Evolutionary conservation across 2,888 invertebrate species (phyloP), one percentile per base, ranked within the genome.

Genomic region (Poecilobothrus nobilitatus): DNA sequence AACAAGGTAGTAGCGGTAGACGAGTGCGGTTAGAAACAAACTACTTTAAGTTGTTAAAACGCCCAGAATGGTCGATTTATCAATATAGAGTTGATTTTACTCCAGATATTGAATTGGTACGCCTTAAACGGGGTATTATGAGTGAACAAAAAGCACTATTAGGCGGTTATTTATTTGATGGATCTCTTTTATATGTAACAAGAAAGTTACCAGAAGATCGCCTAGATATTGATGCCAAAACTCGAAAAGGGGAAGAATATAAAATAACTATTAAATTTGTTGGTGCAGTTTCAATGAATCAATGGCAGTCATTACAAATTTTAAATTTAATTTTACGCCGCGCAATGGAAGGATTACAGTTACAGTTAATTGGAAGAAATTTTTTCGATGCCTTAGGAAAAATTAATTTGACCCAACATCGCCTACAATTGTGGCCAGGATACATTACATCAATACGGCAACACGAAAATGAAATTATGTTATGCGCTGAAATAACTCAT

Each of bases 371-470:
- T 27, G 89, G 90, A 0, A 81, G 92, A 1, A 88, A 92, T 78
- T 91, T 86, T 74, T 93, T 86, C 74, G 92, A 93, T 80, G 85
- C 90, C 0, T 68, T 76, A 0, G 87, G 86, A 0, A 88, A 78
- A 88, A 81, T 89, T 65, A 83, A 85, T 53, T 82, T 91, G 0
- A 84, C 83, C 0, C 87, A 91, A 62, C 85, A 83, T 72, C 84
- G 83, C 37, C 75, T 94, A n/a, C 89, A 92, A 76, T 80, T 94
- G 0, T 92, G 92, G 92, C 93, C 93, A 0, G 94, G 94, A 0
- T 92, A 91, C 73, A 83, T 89, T 20, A 94, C 95, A 0, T 89
- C 92, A 0, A 93, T 95, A 62, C 86, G 92, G 1, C 92, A 94
- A 74, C 91, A 92, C 76, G 95, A 96, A 78, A 80, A 83, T 0